A percentile compares a stretch with the other conserved stretches of the same genome.
Conservation (phyloP, 2,113 vertebrate genomes). For the Tilapia sparmanii region DNA sequence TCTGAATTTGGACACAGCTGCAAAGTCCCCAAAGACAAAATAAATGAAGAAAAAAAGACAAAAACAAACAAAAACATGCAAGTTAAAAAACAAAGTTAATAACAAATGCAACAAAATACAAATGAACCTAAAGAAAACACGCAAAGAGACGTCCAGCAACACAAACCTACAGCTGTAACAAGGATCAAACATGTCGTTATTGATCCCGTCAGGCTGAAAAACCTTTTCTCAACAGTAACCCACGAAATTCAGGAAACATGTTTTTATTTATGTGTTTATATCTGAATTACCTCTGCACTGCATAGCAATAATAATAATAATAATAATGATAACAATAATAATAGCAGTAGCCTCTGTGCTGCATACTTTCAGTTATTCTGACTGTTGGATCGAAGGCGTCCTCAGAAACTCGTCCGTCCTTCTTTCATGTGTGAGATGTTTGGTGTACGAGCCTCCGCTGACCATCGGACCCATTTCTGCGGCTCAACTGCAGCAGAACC, state of each 20-base stretch:
- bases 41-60: background rate
- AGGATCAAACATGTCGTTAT: background rate
- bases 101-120: background rate
- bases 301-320: background rate
- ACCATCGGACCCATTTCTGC: background rate
- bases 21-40: background rate
- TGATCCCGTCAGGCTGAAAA: rapidly evolving
- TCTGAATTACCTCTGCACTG: background rate
- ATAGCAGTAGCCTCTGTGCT: background rate
- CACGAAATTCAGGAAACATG: background rate
- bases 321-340: background rate
- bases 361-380: background rate
- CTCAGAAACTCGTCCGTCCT: background rate
- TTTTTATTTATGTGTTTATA: background rate
- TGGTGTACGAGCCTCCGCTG: background rate
- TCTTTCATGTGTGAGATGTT: background rate
- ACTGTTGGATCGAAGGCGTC: background rate
- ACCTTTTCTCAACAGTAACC: background rate
- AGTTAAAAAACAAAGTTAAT: background rate
- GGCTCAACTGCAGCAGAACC: background rate
- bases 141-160: background rate
- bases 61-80: background rate
- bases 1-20: rapidly evolving
- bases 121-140: background rate
- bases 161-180: background rate